Base-by-base conservation (phyloP, 1,140 invertebrate genomes). In the Cydia splendana region DNA sequence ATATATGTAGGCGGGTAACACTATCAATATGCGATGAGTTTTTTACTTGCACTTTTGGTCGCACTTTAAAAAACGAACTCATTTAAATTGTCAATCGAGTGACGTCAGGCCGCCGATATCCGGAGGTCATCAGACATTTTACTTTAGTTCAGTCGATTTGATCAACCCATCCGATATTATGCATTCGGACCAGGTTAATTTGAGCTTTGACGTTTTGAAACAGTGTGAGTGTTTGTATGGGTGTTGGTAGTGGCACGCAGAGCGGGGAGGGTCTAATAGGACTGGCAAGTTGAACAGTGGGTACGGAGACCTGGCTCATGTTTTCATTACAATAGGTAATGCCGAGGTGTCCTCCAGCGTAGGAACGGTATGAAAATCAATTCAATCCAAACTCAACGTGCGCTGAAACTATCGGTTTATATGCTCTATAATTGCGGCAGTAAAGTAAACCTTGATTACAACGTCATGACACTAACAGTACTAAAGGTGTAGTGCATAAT, bases 281-380 rank as follows among this genome's bases (percentile, higher is more conserved):
- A 73, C 69, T 87, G 88, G 90, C 83, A 71, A 77, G 18, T 74
- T 75, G 65, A 74, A 75, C 65, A 67, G 82, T 79, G 74, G 76
- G 75, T 80, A 42, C 81, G 62, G 65, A 90, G 85, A 91, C 88
- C 86, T 83, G 85, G 80, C 80, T 83, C 85, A 85, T 85, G 85
- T 84, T 89, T 92, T 84, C 84, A 89, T 92, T 91, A 91, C 85
- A 92, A 91, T 92, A 88, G 81, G 84, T 90, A 90, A 92, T 91
- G 83, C 71, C 62, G 82, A 81, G 87, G 87, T 86, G 87, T 78
- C 78, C 79, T 80, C 67, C 74, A 74, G 74, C 71, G 69, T 79
- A 69, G 75, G 81, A 83, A 87, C 83, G 77, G 78, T 84, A 83
- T 84, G 82, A 80, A 84, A 85, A 85, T 85, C 76, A 79, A 83